These are phyloP conservation scores for Edolisoma coerulescens DNA, from an alignment of 2,113 vertebrate genomes.

Conservation along the genomic window DNA sequence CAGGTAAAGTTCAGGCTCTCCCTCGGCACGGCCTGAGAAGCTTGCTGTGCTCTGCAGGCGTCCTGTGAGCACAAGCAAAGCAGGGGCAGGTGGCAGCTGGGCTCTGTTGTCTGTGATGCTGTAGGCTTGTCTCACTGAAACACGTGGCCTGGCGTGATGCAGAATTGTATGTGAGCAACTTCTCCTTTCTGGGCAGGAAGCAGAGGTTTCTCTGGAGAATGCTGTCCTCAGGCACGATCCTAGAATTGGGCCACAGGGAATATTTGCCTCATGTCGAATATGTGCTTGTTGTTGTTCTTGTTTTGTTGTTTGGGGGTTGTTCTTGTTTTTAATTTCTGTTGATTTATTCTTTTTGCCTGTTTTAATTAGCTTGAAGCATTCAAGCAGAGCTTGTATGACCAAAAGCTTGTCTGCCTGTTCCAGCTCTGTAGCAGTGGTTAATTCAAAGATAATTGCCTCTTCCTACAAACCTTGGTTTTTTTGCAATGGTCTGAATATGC, in stretches of 20 bases:
- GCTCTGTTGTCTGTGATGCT: neutral
- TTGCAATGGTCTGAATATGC: neutral
- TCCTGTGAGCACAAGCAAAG: neutral
- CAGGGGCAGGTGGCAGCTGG: fast-evolving
- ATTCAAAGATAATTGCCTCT: neutral
- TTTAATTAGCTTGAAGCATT: neutral
- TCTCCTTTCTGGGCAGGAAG: neutral
- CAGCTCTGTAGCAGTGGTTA: neutral
- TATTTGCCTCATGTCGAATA: fast-evolving
- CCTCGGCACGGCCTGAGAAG: fast-evolving
- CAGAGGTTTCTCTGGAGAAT: neutral
- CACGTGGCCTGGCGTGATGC: fast-evolving
- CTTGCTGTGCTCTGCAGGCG: fast-evolving
- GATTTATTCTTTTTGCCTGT: neutral
- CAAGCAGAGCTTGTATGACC: neutral
- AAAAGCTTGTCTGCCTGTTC: neutral
- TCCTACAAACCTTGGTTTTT: neutral
- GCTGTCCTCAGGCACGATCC: neutral
- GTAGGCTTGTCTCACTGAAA: neutral
- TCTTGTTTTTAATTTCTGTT: neutral
- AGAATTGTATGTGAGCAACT: neutral
- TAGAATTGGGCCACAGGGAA: neutral
- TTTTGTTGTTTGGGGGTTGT: neutral
- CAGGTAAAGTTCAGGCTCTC: slow-evolving; percentile 77
- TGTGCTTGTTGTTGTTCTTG: neutral